Evolutionary conservation across 2,888 invertebrate species (phyloP), one percentile per base, ranked within the genome.

Genomic region (Malthinus flaveolus): DNA sequence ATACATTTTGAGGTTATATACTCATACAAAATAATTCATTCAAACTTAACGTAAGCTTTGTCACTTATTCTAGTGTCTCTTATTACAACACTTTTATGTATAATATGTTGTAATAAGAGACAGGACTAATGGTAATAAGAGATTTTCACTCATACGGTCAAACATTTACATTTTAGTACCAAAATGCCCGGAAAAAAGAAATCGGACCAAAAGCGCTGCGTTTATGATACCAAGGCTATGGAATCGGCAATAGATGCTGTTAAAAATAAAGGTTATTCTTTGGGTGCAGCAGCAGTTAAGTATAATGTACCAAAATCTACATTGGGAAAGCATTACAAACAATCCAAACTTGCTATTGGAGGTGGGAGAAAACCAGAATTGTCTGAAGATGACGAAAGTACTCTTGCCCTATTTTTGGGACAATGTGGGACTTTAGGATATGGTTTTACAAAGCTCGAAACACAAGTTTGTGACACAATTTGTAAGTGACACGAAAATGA

Each of bases 401-500:
- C 45, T 31, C 45, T 45, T 45, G 45, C 9, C 9, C 8, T 45
- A 45, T 45, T 45, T 45, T 15, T 23, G 31, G 23, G 23, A 45
- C 31, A 45, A 45, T 45, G 45, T 31, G 45, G 45, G 1, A 15
- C 31, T 8, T 45, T 45, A 31, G 45, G 45, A 45, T 45, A 45
- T 31, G 45, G 45, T 15, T 31, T 45, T 45, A 45, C 45, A 15
- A 45, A 45, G 31, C 11, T 45, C 7, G 45, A 45, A 45, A 45
- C 31, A 45, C 45, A 12, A 45, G 7, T 23, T 45, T 45, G 31
- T 45, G 23, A 45, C 45, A 5, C 45, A 45, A 31, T 45, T 45
- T 15, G n/a, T 45, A 45, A 6, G 23, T 9, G 45, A 23, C 23
- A 23, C 23, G 5, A 23, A 23, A 23, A 23, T 23, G 23, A 23